Percentiles rank a stretch among this genome's conserved stretches.
These are phyloP conservation scores for Craterocephalus amniculus DNA, from an alignment of 2,797 vertebrate genomes.

Conservation along the genomic window DNA sequence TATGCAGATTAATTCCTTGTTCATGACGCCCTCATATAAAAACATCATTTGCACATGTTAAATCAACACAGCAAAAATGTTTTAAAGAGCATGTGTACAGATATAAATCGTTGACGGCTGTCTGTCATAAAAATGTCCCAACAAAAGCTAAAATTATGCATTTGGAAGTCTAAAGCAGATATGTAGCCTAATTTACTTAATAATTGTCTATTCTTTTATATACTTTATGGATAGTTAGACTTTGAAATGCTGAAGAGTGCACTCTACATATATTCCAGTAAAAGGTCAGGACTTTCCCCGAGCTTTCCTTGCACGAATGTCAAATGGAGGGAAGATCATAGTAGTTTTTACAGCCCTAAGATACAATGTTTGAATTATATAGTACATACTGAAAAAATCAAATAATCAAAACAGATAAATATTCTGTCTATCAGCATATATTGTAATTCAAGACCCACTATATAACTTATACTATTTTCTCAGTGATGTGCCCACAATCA, in stretches of 20 bases:
- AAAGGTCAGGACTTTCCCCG: constrained; percentile 8
- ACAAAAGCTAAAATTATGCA: not conserved
- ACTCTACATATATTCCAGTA: constrained; percentile 20
- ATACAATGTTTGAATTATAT: not conserved
- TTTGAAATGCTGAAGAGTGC: constrained; percentile 22
- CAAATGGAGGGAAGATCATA: not conserved
- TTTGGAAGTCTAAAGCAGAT: not conserved
- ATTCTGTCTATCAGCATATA: not conserved
- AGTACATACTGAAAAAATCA: not conserved
- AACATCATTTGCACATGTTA: not conserved
- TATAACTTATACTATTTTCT: too few species aligned
- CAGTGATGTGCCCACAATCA: too few species aligned
- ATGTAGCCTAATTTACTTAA: not conserved
- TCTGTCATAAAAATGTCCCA: not conserved
- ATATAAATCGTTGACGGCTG: not conserved
- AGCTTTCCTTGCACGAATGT: not conserved
- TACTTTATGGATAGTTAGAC: not conserved
- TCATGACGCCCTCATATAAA: not conserved
- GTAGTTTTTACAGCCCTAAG: not conserved
- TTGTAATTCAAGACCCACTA: too few species aligned
- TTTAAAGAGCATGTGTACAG: too few species aligned
- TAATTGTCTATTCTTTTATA: not conserved
- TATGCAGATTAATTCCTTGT: too few species aligned
- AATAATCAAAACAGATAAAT: not conserved
- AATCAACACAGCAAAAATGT: not conserved